Conservation (phyloP, 2,888 invertebrate species). For the Unio pictorum region DNA sequence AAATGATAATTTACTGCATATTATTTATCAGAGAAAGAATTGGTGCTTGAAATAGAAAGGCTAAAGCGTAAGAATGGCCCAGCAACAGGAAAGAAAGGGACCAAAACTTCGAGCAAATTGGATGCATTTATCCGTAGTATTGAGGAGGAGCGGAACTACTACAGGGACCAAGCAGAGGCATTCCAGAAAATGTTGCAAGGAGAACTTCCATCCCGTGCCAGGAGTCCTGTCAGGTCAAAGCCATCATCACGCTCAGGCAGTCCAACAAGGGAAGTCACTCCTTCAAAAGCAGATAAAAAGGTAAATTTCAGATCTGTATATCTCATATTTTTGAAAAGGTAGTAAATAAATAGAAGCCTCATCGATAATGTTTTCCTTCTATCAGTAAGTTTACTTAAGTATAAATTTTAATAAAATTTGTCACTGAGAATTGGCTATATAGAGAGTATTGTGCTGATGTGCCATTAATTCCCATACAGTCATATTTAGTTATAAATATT, state of each 20-base stretch:
- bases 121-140: slow-evolving; percentile 67
- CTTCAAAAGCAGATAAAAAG: slow-evolving; percentile 51
- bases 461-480: no score
- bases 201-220: slow-evolving; percentile 41
- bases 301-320: slow-evolving; percentile 12
- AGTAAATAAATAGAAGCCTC: no score
- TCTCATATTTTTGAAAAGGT: no score
- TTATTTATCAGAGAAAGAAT: slow-evolving; percentile 66
- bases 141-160: slow-evolving; percentile 71
- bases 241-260: slow-evolving; percentile 48
- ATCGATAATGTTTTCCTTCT: no score
- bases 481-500: background rate
- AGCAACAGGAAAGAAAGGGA: slow-evolving; percentile 52
- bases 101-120: slow-evolving; percentile 62
- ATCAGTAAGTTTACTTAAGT: no score
- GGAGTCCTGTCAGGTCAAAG: slow-evolving; percentile 44
- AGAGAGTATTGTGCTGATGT: no score
- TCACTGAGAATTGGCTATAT: no score
- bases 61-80: slow-evolving; percentile 65
- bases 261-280: slow-evolving; percentile 45
- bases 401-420: no score
- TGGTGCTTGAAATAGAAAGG: slow-evolving; percentile 71
- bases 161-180: slow-evolving; percentile 66
- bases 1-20: background rate
- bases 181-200: slow-evolving; percentile 61